Evolutionary conservation across 1,140 invertebrate genomes (phyloP).

Genomic region (Drosophila sproati): DNA sequence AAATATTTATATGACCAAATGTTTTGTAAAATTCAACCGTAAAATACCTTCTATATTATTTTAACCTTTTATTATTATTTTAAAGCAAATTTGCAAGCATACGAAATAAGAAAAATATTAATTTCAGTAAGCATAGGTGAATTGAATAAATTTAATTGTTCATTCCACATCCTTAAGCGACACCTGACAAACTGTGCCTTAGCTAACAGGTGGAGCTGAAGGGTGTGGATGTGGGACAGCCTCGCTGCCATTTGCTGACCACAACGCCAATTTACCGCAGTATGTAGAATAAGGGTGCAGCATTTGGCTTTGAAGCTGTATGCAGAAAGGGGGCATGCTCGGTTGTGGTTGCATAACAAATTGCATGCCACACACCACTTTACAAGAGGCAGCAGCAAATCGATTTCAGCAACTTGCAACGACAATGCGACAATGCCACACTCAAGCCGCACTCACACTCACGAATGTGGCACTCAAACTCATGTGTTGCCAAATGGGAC

Average conservation of each 20-base stretch:
- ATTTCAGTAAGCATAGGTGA: neutral
- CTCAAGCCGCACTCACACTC: constrained; percentile 46
- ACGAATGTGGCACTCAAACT: constrained; percentile 46
- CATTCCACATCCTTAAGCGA: constrained; percentile 11
- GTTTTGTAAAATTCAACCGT: too few relatives aligned
- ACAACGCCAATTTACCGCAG: constrained; percentile 72
- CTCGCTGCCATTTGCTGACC: constrained; percentile 48
- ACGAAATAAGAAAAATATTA: neutral
- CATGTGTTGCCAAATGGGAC: constrained; percentile 71
- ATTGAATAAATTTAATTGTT: constrained; percentile 8
- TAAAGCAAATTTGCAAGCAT: neutral
- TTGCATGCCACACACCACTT: constrained; percentile 75
- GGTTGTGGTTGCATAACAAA: constrained; percentile 70
- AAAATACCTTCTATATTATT: too few relatives aligned
- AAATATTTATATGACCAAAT: too few relatives aligned
- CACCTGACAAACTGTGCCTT: constrained; percentile 27
- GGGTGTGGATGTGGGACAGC: neutral
- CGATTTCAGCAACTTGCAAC: constrained; percentile 59
- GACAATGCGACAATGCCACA: constrained; percentile 36
- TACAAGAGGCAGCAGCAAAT: constrained; percentile 62
- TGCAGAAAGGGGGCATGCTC: constrained; percentile 8
- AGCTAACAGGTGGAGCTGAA: neutral
- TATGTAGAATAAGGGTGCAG: constrained; percentile 45
- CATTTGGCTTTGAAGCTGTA: constrained; percentile 12
- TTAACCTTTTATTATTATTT: too few relatives aligned